Conservation (phyloP, 2,888 invertebrate species). For the Parnassius apollo region DNA sequence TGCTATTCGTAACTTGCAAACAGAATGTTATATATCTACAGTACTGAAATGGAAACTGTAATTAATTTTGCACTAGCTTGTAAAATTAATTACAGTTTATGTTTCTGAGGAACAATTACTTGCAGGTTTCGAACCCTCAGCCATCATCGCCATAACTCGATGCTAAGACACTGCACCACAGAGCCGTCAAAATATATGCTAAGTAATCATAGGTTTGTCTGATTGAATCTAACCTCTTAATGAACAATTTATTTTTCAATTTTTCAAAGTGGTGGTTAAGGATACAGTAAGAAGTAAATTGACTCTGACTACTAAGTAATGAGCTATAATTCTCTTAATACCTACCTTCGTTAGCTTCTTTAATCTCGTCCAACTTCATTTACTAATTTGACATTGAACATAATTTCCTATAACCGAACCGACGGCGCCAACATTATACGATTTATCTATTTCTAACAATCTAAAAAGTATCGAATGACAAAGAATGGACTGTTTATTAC, state of each 20-base stretch:
- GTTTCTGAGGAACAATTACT: too few relatives aligned
- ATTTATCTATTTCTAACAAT: constrained; percentile 59
- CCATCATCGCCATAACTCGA: too few relatives aligned
- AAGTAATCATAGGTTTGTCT: too few relatives aligned
- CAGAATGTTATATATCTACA: too few relatives aligned
- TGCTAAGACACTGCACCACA: too few relatives aligned
- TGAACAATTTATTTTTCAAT: constrained; percentile 3
- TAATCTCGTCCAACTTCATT: constrained; percentile 22
- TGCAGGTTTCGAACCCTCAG: too few relatives aligned
- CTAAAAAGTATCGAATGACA: constrained; percentile 76
- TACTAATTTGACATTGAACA: constrained; percentile 55
- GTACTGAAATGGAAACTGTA: too few relatives aligned
- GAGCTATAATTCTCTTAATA: constrained; percentile 14
- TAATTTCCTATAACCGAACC: constrained; percentile 54
- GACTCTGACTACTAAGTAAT: constrained; percentile 10
- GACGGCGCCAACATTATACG: constrained; percentile 63
- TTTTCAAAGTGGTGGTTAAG: constrained; percentile 1
- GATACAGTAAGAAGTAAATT: constrained; percentile 5
- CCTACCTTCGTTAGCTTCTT: constrained; percentile 15
- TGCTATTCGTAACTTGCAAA: too few relatives aligned
- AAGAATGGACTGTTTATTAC: constrained; percentile 78
- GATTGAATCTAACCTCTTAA: not conserved
- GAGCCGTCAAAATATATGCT: too few relatives aligned
- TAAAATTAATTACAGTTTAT: too few relatives aligned
- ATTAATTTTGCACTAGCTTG: too few relatives aligned